Base-by-base conservation (phyloP, 2,888 invertebrate species). In the Petrophora chlorosata region DNA sequence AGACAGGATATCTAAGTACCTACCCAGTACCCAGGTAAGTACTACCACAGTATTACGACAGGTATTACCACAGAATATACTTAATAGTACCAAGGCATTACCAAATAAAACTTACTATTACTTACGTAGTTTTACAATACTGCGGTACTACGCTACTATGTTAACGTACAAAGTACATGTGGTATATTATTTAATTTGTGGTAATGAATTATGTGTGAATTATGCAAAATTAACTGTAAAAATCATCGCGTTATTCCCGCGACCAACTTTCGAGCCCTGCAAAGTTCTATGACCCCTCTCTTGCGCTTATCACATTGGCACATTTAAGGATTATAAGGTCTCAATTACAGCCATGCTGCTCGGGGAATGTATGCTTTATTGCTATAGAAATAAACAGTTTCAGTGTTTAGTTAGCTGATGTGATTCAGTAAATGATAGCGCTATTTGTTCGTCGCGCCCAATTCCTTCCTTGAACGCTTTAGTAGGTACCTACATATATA, bases 241-340 rank as follows among this genome's bases (percentile, higher is more conserved):
- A 51, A 46, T 46, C 45, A 56, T 56, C 56, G 57, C 63, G 39
- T 48, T 55, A 61, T 52, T 65, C 67, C 56, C 63, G 56, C 69
- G 59, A 55, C 46, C 44, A 59, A 56, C 65, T 60, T 66, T 38
- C 67, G 65, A 76, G 76, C 69, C 77, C 78, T 78, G 71, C 76
- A 77, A 78, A 83, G 87, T 85, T 86, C 85, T 63, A 75, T 85
- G 86, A 87, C 84, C 86, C 79, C 77, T 73, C 83, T 81, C 79
- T 67, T 76, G 79, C 79, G 84, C 85, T 86, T 87, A 86, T 86
- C 86, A 84, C 72, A 59, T 65, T 57, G 56, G 53, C 58, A 51
- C 59, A 55, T 64, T 62, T 67, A 40, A 61, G 55, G 56, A 62
- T 51, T 63, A 60, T 70, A 79, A 79, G 56, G 76, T 54, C 70